Conservation (phyloP, 2,113 vertebrate species). For the Mystacornis crossleyi region DNA sequence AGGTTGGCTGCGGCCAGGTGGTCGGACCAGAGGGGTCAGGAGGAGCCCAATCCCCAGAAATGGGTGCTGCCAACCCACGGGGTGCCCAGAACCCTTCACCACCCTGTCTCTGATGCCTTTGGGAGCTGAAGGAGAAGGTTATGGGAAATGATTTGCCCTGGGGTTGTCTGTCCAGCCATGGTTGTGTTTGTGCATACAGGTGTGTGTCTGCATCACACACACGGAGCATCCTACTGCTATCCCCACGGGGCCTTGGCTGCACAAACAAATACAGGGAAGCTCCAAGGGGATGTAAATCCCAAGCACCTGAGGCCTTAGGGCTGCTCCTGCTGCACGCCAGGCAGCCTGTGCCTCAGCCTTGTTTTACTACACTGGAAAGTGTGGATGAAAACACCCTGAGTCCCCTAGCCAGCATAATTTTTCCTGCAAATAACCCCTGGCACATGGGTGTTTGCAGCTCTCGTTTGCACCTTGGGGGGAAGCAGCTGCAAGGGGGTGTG, state of each 20-base stretch:
- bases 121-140: not conserved
- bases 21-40: not conserved
- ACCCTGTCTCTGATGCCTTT: rapidly evolving
- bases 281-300: not conserved
- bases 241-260: not conserved
- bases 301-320: not conserved
- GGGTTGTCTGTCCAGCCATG: not conserved
- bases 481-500: not conserved
- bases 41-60: not conserved
- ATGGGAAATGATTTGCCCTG: not conserved
- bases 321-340: not conserved
- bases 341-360: not conserved
- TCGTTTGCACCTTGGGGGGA: not conserved
- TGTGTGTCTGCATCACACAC: not conserved
- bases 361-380: not conserved
- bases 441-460: not conserved
- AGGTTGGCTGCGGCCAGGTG: not conserved
- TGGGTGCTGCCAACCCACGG: rapidly evolving
- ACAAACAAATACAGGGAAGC: not conserved
- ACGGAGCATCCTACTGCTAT: not conserved
- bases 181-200: not conserved
- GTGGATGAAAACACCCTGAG: not conserved
- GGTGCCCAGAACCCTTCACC: not conserved
- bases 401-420: not conserved
- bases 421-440: not conserved